These are phyloP conservation scores for Thera obeliscata DNA, from an alignment of 2,888 invertebrate genomes.

Conservation along the genomic window DNA sequence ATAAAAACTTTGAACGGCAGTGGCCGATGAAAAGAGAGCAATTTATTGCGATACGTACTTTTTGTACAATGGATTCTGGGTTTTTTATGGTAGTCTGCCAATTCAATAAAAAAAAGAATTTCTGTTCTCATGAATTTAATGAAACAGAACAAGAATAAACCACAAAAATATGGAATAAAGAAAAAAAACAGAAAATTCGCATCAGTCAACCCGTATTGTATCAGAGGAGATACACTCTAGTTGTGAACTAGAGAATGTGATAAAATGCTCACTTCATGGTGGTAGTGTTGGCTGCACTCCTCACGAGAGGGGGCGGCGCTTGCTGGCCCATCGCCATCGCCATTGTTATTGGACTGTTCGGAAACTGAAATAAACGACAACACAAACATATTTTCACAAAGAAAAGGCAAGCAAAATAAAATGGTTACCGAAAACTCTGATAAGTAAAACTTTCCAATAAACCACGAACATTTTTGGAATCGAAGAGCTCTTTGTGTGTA, in stretches of 20 bases:
- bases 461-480: no score
- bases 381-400: conserved; percentile 55
- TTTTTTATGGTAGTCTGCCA: conserved; percentile 2
- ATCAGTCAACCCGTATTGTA: conserved; percentile 1
- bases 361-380: conserved; percentile 79
- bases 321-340: conserved; percentile 83
- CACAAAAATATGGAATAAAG: conserved; percentile 9
- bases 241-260: conserved; percentile 43
- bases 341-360: conserved; percentile 81
- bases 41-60: not conserved
- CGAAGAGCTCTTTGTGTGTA: no score
- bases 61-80: not conserved
- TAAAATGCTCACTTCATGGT: conserved; percentile 80
- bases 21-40: not conserved
- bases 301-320: conserved; percentile 83
- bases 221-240: conserved; percentile 30
- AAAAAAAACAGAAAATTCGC: conserved; percentile 15
- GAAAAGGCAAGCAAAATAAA: conserved; percentile 33
- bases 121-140: conserved; percentile 22
- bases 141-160: conserved; percentile 35
- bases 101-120: conserved; percentile 19
- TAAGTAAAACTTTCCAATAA: not conserved
- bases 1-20: conserved; percentile 4
- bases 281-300: conserved; percentile 80
- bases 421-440: conserved; percentile 1